phyloP scores from a whole-genome alignment of 2,113 vertebrate species.

The Oxygymnocypris stewartii region DNA sequence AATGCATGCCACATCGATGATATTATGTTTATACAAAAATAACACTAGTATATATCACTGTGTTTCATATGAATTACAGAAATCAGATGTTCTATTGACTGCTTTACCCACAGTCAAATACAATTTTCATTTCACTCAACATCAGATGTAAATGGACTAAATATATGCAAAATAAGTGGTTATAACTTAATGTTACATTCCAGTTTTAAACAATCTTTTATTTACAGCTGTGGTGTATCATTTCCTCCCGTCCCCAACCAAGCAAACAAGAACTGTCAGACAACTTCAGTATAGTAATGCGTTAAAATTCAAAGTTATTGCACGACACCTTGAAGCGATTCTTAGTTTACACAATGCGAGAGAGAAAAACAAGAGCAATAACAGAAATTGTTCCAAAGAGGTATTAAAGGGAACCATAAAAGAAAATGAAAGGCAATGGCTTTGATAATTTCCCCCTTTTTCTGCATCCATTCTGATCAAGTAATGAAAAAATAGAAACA shows the following conservation, averaged over 20 bases:
- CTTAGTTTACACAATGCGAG: slow-evolving; percentile 56
- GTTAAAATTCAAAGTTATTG: slow-evolving; percentile 57
- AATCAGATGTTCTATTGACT: slow-evolving; percentile 66
- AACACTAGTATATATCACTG: slow-evolving; percentile 78
- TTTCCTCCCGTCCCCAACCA: slow-evolving; percentile 54
- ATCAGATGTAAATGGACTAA: slow-evolving; percentile 51
- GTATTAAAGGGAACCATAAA: slow-evolving; percentile 19
- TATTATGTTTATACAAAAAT: slow-evolving; percentile 83
- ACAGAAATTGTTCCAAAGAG: slow-evolving; percentile 36
- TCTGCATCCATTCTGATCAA: slow-evolving; percentile 23
- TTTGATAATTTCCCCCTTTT: slow-evolving; percentile 9
- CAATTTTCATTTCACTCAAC: slow-evolving; percentile 62
- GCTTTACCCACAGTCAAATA: slow-evolving; percentile 63
- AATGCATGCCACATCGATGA: slow-evolving; percentile 83
- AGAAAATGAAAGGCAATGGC: slow-evolving; percentile 25
- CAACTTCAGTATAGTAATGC: slow-evolving; percentile 58
- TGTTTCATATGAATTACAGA: slow-evolving; percentile 74
- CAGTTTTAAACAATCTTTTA: slow-evolving; percentile 63
- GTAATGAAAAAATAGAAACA: neutral
- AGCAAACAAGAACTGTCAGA: slow-evolving; percentile 59
- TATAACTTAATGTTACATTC: slow-evolving; percentile 63
- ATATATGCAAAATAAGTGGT: slow-evolving; percentile 61
- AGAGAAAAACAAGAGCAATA: slow-evolving; percentile 54
- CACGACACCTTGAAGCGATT: slow-evolving; percentile 60
- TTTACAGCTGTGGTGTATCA: slow-evolving; percentile 59